Base-by-base conservation (phyloP, 1,140 invertebrate species). In the Fopius arisanus region DNA sequence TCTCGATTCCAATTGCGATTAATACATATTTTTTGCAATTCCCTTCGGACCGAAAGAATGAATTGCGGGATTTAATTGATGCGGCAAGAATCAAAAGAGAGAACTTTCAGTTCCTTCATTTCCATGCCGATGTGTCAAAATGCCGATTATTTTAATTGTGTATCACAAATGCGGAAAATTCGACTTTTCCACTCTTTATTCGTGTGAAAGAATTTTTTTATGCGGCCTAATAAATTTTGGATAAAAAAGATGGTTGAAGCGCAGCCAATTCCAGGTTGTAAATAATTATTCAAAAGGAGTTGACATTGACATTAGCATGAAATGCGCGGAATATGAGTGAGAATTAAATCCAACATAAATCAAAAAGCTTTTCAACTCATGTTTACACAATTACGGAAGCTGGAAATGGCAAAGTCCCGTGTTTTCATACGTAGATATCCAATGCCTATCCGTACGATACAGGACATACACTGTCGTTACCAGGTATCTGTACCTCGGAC, bases 391-490 rank as follows among this genome's bases (percentile, higher is more conserved):
- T 23, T 59, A 4, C 54, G 54, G 54, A 59, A 59, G 14, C 54
- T 26, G 54, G 10, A 21, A 23, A 59, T 59, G 54, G 54, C 23
- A 26, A 59, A 59, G 54, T 59, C 23, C 19, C 54, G 54, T 26
- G 54, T 59, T 59, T 59, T 59, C 54, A 26, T 59, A 59, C 54
- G 54, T 59, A 59, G 54, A 59, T 59, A 59, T 59, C 54, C 54
- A 59, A 26, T 59, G 54, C 54, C 54, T 59, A 59, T 59, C 54
- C 54, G 54, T 59, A 10, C 54, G 54, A 59, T 59, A 23, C 54
- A 59, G 21, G 23, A 59, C 54, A 59, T 59, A 59, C 23, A 59
- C 54, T 59, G 54, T 59, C 48, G 16, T 3, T 54, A 5, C 54
- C 54, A 59, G 54, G 54, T 59, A 59, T 59, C 16, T 59, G 29